These are phyloP conservation scores for Alethe diademata DNA, from an alignment of 2,113 vertebrate genomes.

Conservation along the genomic window DNA sequence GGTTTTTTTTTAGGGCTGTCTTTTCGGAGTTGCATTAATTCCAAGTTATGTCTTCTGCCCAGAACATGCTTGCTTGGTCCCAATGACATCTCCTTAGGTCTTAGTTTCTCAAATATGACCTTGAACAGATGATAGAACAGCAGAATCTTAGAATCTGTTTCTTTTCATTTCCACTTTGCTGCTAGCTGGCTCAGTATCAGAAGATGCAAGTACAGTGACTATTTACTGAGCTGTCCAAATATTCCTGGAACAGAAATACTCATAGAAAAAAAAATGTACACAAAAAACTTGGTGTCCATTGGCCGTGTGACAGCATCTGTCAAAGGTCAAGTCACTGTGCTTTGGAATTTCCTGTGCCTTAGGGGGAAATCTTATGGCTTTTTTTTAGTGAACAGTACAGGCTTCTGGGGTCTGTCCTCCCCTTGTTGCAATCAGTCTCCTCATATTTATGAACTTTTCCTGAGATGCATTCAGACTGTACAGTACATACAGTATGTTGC, in stretches of 20 bases:
- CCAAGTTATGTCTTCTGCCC: not conserved
- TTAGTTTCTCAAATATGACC: not conserved
- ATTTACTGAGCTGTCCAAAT: not conserved
- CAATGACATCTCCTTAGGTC: not conserved
- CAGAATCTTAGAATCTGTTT: not conserved
- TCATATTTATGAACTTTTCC: not conserved
- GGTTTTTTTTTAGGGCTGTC: not conserved
- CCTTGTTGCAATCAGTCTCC: not conserved
- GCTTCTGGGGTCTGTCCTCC: not conserved
- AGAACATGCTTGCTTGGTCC: not conserved
- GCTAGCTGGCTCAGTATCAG: not conserved
- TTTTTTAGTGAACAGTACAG: not conserved
- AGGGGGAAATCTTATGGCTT: not conserved
- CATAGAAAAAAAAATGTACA: too few relatives aligned
- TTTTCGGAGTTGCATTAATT: not conserved
- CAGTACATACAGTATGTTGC: not conserved
- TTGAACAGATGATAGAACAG: not conserved
- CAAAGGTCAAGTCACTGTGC: not conserved
- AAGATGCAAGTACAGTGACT: not conserved
- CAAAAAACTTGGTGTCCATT: not conserved
- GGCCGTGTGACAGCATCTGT: not conserved
- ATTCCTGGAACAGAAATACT: not conserved
- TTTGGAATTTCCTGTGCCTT: rapidly evolving
- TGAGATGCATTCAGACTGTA: not conserved
- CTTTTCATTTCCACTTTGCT: not conserved